These are phyloP conservation scores for Scaptomyza flava DNA, from an alignment of 2,888 invertebrate genomes.

Conservation along the genomic window DNA sequence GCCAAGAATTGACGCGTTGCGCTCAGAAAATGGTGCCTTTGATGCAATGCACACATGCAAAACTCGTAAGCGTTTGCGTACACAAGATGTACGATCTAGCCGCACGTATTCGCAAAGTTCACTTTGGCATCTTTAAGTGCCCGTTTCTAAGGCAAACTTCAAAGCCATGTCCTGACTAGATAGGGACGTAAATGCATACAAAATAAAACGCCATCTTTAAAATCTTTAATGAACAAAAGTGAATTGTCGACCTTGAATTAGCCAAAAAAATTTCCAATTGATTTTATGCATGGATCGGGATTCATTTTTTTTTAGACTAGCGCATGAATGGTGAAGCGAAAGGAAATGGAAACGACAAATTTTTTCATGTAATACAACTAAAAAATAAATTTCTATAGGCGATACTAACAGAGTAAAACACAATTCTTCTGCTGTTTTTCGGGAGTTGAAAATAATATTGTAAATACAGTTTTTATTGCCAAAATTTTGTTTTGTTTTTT, in stretches of 20 bases:
- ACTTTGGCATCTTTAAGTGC: background rate
- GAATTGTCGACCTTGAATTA: no score
- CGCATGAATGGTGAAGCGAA: no score
- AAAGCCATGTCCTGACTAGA: background rate
- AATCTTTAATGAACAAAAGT: no score
- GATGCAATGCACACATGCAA: background rate
- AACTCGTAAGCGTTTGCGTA: background rate
- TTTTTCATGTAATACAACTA: background rate
- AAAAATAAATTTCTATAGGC: background rate
- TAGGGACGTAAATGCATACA: background rate
- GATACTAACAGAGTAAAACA: constrained; percentile 31
- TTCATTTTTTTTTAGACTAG: no score
- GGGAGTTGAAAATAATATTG: constrained; percentile 42
- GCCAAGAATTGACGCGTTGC: background rate
- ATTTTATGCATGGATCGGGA: no score
- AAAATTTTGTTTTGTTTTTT: constrained; percentile 23
- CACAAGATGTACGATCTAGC: background rate
- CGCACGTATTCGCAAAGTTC: background rate
- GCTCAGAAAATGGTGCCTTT: background rate
- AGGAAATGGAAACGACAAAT: background rate
- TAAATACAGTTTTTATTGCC: constrained; percentile 62
- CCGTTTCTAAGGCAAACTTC: no score
- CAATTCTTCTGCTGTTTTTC: constrained; percentile 30
- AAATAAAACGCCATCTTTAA: no score
- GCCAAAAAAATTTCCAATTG: no score